phyloP scores from a whole-genome alignment of 1,140 invertebrate genomes.

The Euwallacea fornicatus region DNA sequence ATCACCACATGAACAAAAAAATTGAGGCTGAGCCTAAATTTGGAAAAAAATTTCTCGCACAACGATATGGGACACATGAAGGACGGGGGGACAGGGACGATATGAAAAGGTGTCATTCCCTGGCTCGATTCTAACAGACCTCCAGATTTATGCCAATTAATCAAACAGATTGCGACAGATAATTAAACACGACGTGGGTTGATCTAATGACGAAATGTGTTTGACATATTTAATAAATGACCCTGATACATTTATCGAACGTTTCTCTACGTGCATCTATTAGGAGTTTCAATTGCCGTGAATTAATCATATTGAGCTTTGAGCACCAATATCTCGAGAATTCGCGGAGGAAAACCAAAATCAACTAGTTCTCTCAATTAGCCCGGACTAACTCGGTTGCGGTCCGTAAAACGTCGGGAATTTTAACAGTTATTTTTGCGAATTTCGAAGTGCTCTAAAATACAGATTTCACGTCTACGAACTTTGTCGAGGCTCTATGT shows the following conservation, averaged over 20 bases:
- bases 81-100: background rate
- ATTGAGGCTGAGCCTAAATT: background rate
- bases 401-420: too few relatives aligned
- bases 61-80: background rate
- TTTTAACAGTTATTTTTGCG: too few relatives aligned
- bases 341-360: too few relatives aligned
- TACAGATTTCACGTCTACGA: too few relatives aligned
- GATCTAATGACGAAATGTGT: background rate
- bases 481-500: too few relatives aligned
- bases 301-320: background rate
- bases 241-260: background rate
- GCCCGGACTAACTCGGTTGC: too few relatives aligned
- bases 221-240: background rate
- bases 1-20: background rate
- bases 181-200: background rate
- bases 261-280: background rate
- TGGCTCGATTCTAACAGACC: too few relatives aligned
- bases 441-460: too few relatives aligned
- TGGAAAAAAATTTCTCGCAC: background rate
- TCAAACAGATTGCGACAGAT: background rate
- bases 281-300: background rate
- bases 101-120: background rate
- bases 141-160: background rate
- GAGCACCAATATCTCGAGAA: too few relatives aligned
- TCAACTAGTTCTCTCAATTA: too few relatives aligned